Evolutionary conservation across 2,888 invertebrate genomes (phyloP).

Genomic region (Drosophila nigritarsus): DNA sequence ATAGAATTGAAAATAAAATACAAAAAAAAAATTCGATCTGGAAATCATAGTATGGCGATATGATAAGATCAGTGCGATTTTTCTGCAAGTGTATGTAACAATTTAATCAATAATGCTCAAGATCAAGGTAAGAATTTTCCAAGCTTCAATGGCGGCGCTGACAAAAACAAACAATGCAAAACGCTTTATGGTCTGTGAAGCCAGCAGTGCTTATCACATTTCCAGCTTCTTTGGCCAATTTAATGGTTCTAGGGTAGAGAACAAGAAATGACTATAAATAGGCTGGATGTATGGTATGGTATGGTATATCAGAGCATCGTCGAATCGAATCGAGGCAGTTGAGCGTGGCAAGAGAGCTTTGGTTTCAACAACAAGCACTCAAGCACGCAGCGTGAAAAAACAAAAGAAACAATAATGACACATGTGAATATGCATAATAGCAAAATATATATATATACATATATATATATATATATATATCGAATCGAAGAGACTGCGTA

Average conservation of each 20-base stretch:
- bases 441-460: slow-evolving; percentile 6
- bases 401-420: slow-evolving; percentile 15
- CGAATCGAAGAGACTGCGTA: slow-evolving; percentile 45
- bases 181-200: not conserved
- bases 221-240: not conserved
- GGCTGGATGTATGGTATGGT: too few relatives aligned
- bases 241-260: not conserved
- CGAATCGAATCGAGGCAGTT: slow-evolving; percentile 50
- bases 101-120: not conserved
- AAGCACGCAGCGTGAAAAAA: slow-evolving; percentile 60
- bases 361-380: slow-evolving; percentile 57
- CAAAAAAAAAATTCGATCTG: not conserved
- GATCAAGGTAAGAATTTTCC: not conserved
- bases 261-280: slow-evolving; percentile 39
- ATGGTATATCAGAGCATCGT: slow-evolving; percentile 22
- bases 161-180: not conserved
- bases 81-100: not conserved
- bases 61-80: too few relatives aligned
- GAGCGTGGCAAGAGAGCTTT: slow-evolving; percentile 44
- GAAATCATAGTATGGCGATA: not conserved
- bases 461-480: slow-evolving; percentile 3
- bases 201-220: not conserved
- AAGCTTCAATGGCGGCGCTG: not conserved
- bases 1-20: not conserved
- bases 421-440: slow-evolving; percentile 23